These are phyloP conservation scores for Ormyrus nitidulus DNA, from an alignment of 2,888 invertebrate genomes.

Conservation along the genomic window DNA sequence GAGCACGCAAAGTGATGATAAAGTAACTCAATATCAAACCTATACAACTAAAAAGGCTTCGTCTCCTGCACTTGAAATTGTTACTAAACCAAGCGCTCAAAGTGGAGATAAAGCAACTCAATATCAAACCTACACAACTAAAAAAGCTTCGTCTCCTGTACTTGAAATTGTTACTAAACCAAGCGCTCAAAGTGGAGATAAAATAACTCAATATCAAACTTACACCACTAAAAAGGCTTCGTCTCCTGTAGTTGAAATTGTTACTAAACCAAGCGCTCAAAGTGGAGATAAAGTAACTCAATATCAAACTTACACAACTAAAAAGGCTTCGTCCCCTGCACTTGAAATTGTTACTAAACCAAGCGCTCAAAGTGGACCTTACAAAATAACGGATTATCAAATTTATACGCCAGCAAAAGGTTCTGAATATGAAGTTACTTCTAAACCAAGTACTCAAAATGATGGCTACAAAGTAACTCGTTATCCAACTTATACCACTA, in stretches of 20 bases:
- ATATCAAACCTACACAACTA: neutral
- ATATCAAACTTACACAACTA: neutral
- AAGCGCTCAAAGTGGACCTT: too few relatives aligned
- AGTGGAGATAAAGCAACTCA: neutral
- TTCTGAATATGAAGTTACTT: neutral
- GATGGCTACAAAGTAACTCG: conserved; percentile 6
- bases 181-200: too few relatives aligned
- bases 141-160: conserved; percentile 3
- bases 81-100: neutral
- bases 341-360: conserved; percentile 11
- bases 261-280: neutral
- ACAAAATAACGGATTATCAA: conserved; percentile 6
- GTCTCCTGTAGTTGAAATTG: conserved; percentile 1
- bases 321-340: conserved; percentile 3
- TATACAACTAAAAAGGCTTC: conserved; percentile 7
- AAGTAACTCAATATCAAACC: conserved; percentile 12
- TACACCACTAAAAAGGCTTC: conserved; percentile 7
- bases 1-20: neutral
- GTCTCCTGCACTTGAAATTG: conserved; percentile 5
- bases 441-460: conserved; percentile 5
- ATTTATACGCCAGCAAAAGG: conserved; percentile 8
- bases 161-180: conserved; percentile 11
- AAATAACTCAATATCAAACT: conserved; percentile 5
- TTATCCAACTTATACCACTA: neutral
- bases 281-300: conserved; percentile 1